These are phyloP conservation scores for Acyrthosiphon pisum DNA, from an alignment of 1,140 invertebrate species.

Conservation along the genomic window DNA sequence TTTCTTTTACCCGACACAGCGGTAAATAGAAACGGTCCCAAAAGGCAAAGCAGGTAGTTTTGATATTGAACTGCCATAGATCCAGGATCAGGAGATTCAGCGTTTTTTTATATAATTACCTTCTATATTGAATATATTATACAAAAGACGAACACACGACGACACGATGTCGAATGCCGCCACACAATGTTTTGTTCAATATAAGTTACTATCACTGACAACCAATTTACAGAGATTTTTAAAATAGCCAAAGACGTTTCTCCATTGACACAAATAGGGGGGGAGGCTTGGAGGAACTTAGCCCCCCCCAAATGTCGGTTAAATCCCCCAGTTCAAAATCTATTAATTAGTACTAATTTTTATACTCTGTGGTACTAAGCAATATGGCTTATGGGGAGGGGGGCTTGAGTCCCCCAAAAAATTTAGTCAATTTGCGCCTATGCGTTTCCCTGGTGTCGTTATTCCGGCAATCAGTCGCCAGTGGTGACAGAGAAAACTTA, in stretches of 20 bases:
- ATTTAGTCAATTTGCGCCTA: too few relatives aligned
- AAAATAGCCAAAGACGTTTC: neutral
- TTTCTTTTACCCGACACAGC: neutral
- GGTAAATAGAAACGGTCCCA: neutral
- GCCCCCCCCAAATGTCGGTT: too few relatives aligned
- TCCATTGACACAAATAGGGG: too few relatives aligned
- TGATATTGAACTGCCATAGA: neutral
- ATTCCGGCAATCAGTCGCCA: neutral
- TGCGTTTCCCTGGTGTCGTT: neutral
- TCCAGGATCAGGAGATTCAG: neutral
- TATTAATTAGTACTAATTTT: too few relatives aligned
- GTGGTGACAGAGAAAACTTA: neutral
- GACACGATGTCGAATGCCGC: neutral
- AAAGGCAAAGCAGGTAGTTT: slow-evolving; percentile 3
- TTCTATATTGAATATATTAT: neutral
- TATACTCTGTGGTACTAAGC: too few relatives aligned
- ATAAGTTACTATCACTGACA: neutral
- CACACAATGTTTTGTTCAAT: neutral
- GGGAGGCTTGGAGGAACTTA: too few relatives aligned
- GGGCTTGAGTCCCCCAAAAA: too few relatives aligned
- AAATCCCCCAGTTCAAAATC: too few relatives aligned
- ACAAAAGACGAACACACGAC: neutral
- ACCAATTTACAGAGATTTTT: neutral
- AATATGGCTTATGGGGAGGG: too few relatives aligned
- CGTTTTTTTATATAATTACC: neutral